These are phyloP conservation scores for Pelodiscus sinensis DNA, from an alignment of 2,113 vertebrate genomes.

Conservation along the genomic window DNA sequence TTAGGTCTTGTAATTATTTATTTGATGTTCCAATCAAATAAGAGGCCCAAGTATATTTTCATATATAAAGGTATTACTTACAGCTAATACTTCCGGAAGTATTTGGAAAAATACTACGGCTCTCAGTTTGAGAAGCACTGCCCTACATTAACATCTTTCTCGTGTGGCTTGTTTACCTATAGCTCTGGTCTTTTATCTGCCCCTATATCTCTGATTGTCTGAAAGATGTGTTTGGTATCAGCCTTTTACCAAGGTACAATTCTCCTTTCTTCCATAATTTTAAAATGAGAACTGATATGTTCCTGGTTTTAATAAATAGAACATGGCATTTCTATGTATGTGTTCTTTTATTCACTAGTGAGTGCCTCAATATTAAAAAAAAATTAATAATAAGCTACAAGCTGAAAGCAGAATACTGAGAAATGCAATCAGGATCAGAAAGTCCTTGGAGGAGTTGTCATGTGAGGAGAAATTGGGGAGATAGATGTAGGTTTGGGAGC, in stretches of 20 bases:
- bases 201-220: rapidly evolving
- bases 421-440: background rate
- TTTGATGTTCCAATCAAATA: background rate
- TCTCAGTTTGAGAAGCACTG: background rate
- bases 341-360: background rate
- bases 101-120: background rate
- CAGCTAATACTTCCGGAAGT: background rate
- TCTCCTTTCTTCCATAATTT: background rate
- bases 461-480: background rate
- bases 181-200: background rate
- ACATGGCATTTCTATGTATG: background rate
- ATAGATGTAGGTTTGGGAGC: background rate
- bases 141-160: background rate
- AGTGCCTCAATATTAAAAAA: background rate
- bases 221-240: rapidly evolving
- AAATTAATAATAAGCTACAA: background rate
- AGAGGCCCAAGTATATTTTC: background rate
- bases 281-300: background rate
- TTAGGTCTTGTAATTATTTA: background rate
- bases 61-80: background rate
- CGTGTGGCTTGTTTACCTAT: background rate
- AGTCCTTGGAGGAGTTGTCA: background rate
- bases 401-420: background rate
- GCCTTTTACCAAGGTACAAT: background rate
- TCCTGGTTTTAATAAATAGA: background rate